Evolutionary conservation across 2,113 vertebrate species (phyloP), one percentile per base, ranked within the genome.

Genomic region (Cyrtonyx montezumae): DNA sequence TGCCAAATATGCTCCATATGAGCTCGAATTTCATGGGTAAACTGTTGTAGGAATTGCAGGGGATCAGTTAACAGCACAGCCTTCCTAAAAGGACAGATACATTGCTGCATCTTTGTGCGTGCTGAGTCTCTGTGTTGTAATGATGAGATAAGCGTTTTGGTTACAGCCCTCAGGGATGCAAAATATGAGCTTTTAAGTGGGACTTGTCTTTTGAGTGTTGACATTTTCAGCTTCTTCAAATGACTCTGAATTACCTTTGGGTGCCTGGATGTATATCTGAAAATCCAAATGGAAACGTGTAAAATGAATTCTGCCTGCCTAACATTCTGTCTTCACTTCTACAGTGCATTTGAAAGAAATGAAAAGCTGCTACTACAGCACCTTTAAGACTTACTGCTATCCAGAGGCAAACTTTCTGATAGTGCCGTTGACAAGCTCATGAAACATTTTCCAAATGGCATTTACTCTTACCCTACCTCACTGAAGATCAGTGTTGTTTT

Each of bases 31-130:
- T 89, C 92, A 46, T 6, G 8, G 68, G 51, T 67, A 70, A 84
- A 63, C 37, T 30, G 20, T 58, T 0, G 0, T 15, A 82, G 87
- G 81, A 82, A 89, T 30, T 59, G 59, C 70, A 82, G 75, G 48
- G 58, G 75, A 85, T 91, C 81, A 74, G 74, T 65, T 93, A 85
- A 69, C 92, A 96, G 77, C 82, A 84, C 80, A 84, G 83, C 48
- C 79, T 36, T 49, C 23, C 80, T 21, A 12, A 77, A 73, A 20
- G 26, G 62, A 32, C 70, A 92, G 56, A 45, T 32, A 37, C 66
- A 53, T 45, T 58, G 0, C 8, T 32, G 48, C 74, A 25, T 59
- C 93, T 43, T 65, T 36, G 18, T 45, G 49, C 49, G 22, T 0
- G 1, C 49, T n/a, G 70, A 75, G 56, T 62, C 73, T 70, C 40